Percentiles rank a stretch among this genome's conserved stretches.
phyloP scores from a whole-genome alignment of 2,797 vertebrate species.

The Rhinophrynus dorsalis region DNA sequence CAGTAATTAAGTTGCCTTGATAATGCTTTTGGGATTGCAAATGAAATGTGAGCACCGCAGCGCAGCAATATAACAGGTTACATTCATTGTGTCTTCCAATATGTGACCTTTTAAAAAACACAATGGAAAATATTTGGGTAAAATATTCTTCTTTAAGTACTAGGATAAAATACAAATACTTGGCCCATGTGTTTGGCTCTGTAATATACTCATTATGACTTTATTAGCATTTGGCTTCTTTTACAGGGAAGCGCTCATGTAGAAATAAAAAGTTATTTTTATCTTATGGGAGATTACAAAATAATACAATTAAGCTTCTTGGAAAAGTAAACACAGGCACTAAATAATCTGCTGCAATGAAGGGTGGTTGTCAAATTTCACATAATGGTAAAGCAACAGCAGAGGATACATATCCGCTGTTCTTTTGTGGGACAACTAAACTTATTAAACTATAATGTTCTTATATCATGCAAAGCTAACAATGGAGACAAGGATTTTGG shows the following conservation, averaged over 20 bases:
- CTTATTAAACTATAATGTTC: no score
- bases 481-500: background rate
- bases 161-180: constrained; percentile 37
- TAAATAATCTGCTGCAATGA: constrained; percentile 14
- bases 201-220: constrained; percentile 1
- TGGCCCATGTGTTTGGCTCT: constrained; percentile 24
- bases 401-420: background rate
- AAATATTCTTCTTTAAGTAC: constrained; percentile 36
- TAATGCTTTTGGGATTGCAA: no score
- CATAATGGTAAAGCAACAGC: constrained; percentile 5
- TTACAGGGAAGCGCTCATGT: constrained; percentile 16
- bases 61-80: background rate
- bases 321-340: constrained; percentile 27
- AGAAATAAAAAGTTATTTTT: constrained; percentile 41
- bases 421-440: background rate
- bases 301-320: constrained; percentile 37
- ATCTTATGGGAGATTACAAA: constrained; percentile 39
- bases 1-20: no score
- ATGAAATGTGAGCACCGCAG: no score
- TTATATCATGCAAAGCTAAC: no score
- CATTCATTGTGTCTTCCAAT: background rate
- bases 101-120: constrained; percentile 11
- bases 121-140: constrained; percentile 21
- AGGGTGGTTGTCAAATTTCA: constrained; percentile 10
- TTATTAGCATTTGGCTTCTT: constrained; percentile 30